phyloP scores from a whole-genome alignment of 2,888 invertebrate species.

The Trachelus troglodyta region DNA sequence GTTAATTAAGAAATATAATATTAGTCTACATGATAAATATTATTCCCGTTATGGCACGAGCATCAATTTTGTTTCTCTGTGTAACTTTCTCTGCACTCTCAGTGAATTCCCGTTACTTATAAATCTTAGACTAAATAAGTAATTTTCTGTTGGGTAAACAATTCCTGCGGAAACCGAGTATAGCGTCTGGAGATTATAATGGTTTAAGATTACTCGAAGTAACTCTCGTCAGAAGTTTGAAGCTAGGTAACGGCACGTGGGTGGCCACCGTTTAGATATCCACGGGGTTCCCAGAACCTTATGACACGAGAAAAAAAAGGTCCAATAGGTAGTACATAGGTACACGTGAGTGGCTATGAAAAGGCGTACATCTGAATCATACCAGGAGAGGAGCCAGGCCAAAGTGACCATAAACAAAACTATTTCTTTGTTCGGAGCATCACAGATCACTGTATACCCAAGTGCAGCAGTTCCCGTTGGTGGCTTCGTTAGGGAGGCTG shows the following conservation, averaged over 20 bases:
- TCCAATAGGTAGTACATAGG: conserved; percentile 25
- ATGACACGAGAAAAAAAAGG: conserved; percentile 21
- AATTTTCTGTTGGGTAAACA: neutral
- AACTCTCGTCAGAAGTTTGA: conserved; percentile 36
- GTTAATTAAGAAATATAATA: neutral
- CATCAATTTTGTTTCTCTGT: neutral
- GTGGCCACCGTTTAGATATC: conserved; percentile 45
- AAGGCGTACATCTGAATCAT: conserved; percentile 37
- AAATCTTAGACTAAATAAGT: neutral
- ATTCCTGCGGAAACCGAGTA: neutral
- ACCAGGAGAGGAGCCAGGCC: neutral
- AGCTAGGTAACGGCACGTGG: conserved; percentile 49
- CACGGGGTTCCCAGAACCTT: conserved; percentile 31
- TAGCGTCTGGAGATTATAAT: conserved; percentile 4
- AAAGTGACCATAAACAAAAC: conserved; percentile 2
- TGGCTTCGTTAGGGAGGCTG: neutral
- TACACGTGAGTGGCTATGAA: conserved; percentile 33
- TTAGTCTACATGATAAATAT: neutral
- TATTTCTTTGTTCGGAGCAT: neutral
- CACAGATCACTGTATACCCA: neutral
- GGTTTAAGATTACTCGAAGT: conserved; percentile 54
- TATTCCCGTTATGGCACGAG: neutral
- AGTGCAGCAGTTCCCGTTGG: neutral
- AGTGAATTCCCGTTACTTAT: neutral
- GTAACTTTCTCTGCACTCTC: neutral